Base-by-base conservation (phyloP, 2,113 vertebrate genomes). In the human region DNA sequence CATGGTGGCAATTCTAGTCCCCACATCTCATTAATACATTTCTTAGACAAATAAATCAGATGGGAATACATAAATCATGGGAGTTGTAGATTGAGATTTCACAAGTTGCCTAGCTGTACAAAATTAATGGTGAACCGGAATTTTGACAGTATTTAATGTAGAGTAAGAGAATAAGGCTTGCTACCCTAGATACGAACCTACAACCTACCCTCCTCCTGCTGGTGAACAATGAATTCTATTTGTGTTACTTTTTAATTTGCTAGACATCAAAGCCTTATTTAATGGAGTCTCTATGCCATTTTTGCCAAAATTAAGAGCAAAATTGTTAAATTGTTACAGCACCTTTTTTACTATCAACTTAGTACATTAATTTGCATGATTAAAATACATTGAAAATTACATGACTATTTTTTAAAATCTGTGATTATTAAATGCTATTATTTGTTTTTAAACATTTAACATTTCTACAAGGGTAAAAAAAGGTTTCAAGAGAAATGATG, bases 21-120 rank as follows among this genome's bases (percentile, higher is more conserved):
- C 95, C 97, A 93, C 59, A 80, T 48, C 95, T 97, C 95, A 95
- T 98, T 97, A 98, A 82, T 12, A 96, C 50, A 40, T 32, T 68
- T 87, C 38, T 80, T 11, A 96, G 57, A 93, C 90, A 96, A 89
- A 95, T 75, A 76, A 96, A 64, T 52, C 97, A 85, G 73, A 85
- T 45, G 96, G 81, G 97, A 95, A 81, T 88, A 75, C 40, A 43
- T 5, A 87, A 43, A 68, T 81, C 80, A 57, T 14, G 38, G 48
- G 38, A 20, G 72, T 59, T 20, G 0, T 14, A 81, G 68, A 75
- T 13, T 81, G 88, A 85, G 81, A 38, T 82, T 89, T 78, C 95
- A 97, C 90, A 97, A 45, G 80, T 64, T 92, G 35, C 59, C 80
- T 94, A 11, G 52, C 43, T 13, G 16, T 64, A 61, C 17, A 89